These are phyloP conservation scores for Geococcyx californianus DNA, from an alignment of 2,113 vertebrate genomes.

Conservation along the genomic window DNA sequence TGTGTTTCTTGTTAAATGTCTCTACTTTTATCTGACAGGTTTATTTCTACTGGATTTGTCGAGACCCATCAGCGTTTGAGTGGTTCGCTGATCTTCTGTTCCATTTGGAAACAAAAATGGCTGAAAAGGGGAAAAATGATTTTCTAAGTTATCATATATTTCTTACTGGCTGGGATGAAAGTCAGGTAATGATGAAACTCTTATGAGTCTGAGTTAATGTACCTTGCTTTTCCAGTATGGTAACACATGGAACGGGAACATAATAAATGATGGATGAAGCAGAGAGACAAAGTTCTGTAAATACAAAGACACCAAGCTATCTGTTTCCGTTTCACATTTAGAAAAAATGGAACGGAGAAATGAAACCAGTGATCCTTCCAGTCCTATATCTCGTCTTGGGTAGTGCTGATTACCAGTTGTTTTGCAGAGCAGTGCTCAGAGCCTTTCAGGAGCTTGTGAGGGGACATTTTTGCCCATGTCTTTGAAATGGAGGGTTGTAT, in stretches of 20 bases:
- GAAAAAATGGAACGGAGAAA: conserved; percentile 3
- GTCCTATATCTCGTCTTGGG: neutral
- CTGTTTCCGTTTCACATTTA: neutral
- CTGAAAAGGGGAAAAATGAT: conserved; percentile 70
- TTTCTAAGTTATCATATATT: conserved; percentile 83
- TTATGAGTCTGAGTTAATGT: conserved; percentile 37
- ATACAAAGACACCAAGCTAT: neutral
- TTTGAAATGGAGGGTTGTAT: neutral
- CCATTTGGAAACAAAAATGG: conserved; percentile 78
- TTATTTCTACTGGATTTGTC: conserved; percentile 86
- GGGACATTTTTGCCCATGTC: neutral
- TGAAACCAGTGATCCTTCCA: neutral
- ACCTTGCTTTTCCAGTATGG: conserved; percentile 59
- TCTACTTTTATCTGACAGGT: conserved; percentile 74
- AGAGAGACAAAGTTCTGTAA: conserved; percentile 22
- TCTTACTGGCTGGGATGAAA: conserved; percentile 83
- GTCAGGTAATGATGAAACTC: conserved; percentile 76
- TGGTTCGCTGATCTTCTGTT: conserved; percentile 84
- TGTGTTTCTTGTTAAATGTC: conserved; percentile 17
- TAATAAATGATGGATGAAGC: conserved; percentile 40
- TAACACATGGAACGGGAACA: conserved; percentile 31
- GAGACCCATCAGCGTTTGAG: conserved; percentile 79
- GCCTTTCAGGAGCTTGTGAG: neutral
- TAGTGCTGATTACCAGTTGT: neutral
- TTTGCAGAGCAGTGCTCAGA: neutral